Conservation (phyloP, 1,140 invertebrate genomes). For the Anastrepha ludens region DNA sequence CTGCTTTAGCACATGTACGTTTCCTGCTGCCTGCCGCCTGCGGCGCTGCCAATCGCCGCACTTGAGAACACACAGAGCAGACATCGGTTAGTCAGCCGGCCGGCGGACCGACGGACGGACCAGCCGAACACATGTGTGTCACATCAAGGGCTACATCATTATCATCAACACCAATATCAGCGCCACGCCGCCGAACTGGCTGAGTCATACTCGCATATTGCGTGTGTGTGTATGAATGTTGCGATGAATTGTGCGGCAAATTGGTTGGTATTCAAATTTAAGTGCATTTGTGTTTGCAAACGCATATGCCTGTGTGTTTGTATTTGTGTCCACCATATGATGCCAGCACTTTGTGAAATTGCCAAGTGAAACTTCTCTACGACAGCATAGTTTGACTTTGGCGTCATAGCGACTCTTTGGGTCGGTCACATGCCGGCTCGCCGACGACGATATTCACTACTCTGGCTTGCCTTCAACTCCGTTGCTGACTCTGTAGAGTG, state of each 20-base stretch:
- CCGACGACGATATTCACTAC: neutral
- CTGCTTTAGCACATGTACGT: slow-evolving; percentile 23
- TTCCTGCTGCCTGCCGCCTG: slow-evolving; percentile 37
- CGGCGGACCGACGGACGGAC: neutral
- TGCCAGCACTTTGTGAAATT: slow-evolving; percentile 47
- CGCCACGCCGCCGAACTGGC: neutral
- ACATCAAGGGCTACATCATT: slow-evolving; percentile 11
- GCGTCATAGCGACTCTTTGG: slow-evolving; percentile 22
- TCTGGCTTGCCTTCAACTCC: neutral
- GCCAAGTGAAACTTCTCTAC: neutral
- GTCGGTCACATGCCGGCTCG: neutral
- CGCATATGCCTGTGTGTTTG: neutral
- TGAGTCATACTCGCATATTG: neutral
- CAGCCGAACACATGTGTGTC: slow-evolving; percentile 1
- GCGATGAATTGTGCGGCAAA: slow-evolving; percentile 19
- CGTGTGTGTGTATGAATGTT: too few species aligned
- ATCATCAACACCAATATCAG: neutral
- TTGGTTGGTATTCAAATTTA: slow-evolving; percentile 25
- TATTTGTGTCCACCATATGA: slow-evolving; percentile 14
- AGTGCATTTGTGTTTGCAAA: neutral
- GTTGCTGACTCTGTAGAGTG: neutral
- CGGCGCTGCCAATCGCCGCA: slow-evolving; percentile 23
- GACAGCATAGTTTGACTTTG: neutral
- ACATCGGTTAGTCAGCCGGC: neutral
- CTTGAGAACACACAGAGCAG: neutral